These are phyloP conservation scores for Clarias pachynema DNA, from an alignment of 2,797 vertebrate genomes.

Conservation along the genomic window DNA sequence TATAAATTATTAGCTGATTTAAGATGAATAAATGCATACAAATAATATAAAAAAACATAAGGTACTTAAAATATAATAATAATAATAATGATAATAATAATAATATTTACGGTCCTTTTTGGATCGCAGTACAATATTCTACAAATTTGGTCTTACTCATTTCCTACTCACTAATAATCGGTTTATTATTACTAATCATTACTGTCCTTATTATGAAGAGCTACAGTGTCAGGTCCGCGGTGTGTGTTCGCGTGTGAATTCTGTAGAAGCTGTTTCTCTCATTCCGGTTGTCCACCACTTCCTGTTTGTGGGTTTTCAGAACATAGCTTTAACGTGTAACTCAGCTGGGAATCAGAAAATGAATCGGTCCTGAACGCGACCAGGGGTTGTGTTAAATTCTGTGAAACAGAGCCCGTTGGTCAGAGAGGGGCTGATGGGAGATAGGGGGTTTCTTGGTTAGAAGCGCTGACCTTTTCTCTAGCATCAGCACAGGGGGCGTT, in stretches of 20 bases:
- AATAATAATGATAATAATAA: too few relatives aligned
- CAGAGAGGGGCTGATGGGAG: constrained; percentile 20
- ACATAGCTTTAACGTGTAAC: neutral
- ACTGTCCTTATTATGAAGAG: neutral
- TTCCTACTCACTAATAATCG: too few relatives aligned
- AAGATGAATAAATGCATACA: neutral
- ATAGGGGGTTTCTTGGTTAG: constrained; percentile 26
- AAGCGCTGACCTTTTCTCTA: constrained; percentile 35
- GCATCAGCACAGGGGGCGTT: constrained; percentile 26
- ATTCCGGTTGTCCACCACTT: neutral
- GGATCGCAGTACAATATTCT: too few relatives aligned
- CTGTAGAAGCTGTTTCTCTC: neutral
- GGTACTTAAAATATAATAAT: too few relatives aligned
- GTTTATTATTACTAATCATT: neutral
- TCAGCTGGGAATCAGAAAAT: neutral
- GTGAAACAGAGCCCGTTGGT: neutral
- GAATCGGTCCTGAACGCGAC: neutral
- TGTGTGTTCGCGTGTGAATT: neutral
- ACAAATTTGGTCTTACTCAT: too few relatives aligned
- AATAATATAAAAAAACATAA: too few relatives aligned
- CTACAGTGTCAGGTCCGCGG: neutral
- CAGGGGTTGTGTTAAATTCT: constrained; percentile 29
- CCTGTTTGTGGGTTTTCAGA: neutral
- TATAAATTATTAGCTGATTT: neutral
- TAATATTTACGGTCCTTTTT: too few relatives aligned